These are phyloP conservation scores for Papilio polyxenes DNA, from an alignment of 1,140 invertebrate genomes.

Conservation along the genomic window DNA sequence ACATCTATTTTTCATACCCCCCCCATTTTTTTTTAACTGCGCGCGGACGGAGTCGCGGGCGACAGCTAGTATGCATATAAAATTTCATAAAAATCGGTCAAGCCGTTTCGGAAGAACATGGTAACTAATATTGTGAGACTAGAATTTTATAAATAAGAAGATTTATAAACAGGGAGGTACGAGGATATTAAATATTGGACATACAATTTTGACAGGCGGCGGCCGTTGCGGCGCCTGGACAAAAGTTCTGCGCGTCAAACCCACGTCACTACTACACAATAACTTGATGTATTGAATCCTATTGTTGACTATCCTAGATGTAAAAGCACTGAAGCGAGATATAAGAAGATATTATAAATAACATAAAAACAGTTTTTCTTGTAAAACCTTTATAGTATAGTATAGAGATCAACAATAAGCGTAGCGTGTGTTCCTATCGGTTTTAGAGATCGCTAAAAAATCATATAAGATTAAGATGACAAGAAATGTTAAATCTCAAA, in stretches of 20 bases:
- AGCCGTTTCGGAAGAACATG: too few species aligned
- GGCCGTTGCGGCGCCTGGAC: conserved; percentile 23
- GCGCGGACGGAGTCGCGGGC: too few species aligned
- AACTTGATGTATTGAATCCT: conserved; percentile 25
- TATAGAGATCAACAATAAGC: too few species aligned
- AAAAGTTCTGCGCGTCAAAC: conserved; percentile 21
- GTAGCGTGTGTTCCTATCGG: too few species aligned
- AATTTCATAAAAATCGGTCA: too few species aligned
- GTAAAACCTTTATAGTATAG: background rate
- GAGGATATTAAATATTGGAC: conserved; percentile 30
- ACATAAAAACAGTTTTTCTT: background rate
- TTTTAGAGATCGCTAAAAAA: too few species aligned
- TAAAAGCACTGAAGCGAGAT: background rate
- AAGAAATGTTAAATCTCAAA: too few species aligned
- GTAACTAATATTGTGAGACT: too few species aligned
- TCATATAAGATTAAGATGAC: too few species aligned
- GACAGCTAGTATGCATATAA: too few species aligned
- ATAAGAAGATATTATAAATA: background rate
- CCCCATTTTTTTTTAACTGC: too few species aligned
- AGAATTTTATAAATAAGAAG: background rate
- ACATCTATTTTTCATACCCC: too few species aligned
- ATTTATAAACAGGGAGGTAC: background rate
- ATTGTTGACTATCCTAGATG: background rate
- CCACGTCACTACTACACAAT: conserved; percentile 20
- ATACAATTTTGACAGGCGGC: conserved; percentile 23